Evolutionary conservation across 2,797 vertebrate genomes (phyloP).

Genomic region (Sarcophilus harrisii): DNA sequence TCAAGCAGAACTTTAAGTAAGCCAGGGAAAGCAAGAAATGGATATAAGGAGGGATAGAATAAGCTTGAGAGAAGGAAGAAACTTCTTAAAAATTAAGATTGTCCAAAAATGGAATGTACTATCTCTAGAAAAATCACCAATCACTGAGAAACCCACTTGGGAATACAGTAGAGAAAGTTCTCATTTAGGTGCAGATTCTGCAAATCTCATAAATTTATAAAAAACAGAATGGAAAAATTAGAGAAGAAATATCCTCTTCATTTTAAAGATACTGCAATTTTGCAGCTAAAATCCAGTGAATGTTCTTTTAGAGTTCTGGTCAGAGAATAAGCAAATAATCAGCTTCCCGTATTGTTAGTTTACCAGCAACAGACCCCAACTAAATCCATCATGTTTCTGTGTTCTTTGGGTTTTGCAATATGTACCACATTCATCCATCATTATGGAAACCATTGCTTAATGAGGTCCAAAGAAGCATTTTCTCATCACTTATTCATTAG

Average conservation of each 20-base stretch:
- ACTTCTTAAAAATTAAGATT: not conserved
- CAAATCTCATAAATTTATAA: not conserved
- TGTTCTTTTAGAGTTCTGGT: not conserved
- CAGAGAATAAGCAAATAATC: conserved; percentile 10
- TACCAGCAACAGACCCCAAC: conserved; percentile 12
- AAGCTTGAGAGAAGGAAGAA: not conserved
- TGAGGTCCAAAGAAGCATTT: conserved; percentile 44
- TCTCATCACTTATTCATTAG: conserved; percentile 59
- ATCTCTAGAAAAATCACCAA: not conserved
- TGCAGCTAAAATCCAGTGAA: not conserved
- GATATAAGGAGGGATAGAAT: not conserved
- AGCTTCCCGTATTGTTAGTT: conserved; percentile 27
- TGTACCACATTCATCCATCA: conserved; percentile 23
- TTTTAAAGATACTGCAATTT: not conserved
- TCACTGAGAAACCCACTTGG: not conserved
- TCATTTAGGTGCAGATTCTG: not conserved
- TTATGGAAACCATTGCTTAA: not conserved
- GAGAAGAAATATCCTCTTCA: not conserved
- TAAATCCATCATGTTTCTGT: not conserved
- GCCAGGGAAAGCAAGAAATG: not conserved
- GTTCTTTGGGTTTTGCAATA: conserved; percentile 19
- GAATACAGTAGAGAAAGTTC: not conserved
- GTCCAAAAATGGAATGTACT: not conserved
- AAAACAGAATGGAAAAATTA: not conserved
- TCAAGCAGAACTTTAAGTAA: not conserved